These are phyloP conservation scores for Volucella inflata DNA, from an alignment of 2,888 invertebrate genomes.

Conservation along the genomic window DNA sequence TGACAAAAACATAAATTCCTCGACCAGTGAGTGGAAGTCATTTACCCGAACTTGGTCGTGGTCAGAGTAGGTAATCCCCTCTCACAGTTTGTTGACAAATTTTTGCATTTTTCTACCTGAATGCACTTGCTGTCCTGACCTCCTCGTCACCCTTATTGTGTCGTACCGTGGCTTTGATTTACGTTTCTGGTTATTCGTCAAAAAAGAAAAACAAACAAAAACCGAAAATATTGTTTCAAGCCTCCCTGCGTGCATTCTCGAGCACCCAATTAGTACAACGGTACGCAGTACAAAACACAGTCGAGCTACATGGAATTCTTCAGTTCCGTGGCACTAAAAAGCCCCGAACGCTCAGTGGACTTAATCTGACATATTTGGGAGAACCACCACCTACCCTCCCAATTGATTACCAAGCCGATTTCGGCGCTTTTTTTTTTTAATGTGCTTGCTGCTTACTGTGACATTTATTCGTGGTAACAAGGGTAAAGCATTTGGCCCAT, in stretches of 20 bases:
- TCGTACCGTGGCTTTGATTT: constrained; percentile 24
- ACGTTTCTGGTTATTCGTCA: constrained; percentile 20
- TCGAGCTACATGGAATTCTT: neutral
- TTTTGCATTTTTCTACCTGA: constrained; percentile 47
- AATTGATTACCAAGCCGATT: constrained; percentile 27
- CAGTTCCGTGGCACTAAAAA: no score
- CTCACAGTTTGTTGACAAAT: constrained; percentile 39
- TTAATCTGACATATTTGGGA: constrained; percentile 20
- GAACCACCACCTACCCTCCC: neutral
- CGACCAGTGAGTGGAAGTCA: constrained; percentile 7
- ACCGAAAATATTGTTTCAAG: constrained; percentile 21
- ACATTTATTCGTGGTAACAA: constrained; percentile 9
- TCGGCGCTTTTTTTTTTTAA: constrained; percentile 23
- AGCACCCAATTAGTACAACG: constrained; percentile 68
- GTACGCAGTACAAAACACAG: constrained; percentile 15
- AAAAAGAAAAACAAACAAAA: neutral
- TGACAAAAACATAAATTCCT: no score
- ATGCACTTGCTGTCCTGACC: neutral
- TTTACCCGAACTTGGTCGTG: neutral
- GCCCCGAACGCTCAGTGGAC: neutral
- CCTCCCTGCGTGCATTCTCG: constrained; percentile 57
- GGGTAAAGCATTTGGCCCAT: constrained; percentile 58
- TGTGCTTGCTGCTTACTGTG: constrained; percentile 19
- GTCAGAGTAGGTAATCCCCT: neutral
- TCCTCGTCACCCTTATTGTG: neutral